These are phyloP conservation scores for Nothobranchius kuhntae DNA, from an alignment of 2,113 vertebrate species.

Conservation along the genomic window DNA sequence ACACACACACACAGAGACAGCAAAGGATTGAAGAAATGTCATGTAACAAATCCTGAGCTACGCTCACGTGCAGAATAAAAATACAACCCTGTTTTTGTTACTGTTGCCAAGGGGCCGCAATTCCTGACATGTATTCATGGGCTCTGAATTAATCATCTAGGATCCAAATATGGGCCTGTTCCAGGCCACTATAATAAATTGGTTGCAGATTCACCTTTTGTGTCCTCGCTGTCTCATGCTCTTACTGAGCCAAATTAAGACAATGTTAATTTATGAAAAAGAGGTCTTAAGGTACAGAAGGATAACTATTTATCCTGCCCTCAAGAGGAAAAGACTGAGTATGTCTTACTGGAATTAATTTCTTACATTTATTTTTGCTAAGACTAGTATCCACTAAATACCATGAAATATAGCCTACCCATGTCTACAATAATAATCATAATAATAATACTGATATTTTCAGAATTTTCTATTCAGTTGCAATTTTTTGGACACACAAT, in stretches of 20 bases:
- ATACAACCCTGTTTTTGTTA: constrained; percentile 9
- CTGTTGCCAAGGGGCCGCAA: constrained; percentile 14
- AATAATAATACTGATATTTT: not conserved
- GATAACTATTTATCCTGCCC: not conserved
- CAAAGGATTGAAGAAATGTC: constrained; percentile 11
- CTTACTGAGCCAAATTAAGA: constrained; percentile 3
- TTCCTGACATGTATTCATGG: constrained; percentile 24
- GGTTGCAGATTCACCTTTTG: constrained; percentile 15
- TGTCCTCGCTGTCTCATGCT: constrained; percentile 1
- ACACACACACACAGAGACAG: constrained; percentile 3
- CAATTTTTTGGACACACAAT: no score
- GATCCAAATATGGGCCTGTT: constrained; percentile 18
- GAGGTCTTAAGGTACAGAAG: not conserved
- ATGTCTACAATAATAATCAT: not conserved
- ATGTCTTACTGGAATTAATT: not conserved
- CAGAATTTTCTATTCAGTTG: not conserved
- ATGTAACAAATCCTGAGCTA: constrained; percentile 17
- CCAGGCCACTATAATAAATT: constrained; percentile 3
- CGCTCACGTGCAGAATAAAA: constrained; percentile 11
- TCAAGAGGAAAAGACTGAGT: not conserved
- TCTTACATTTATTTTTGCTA: not conserved
- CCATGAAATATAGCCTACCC: not conserved
- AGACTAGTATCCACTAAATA: not conserved
- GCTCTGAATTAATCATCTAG: constrained; percentile 24
- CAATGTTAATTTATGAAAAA: constrained; percentile 6